Evolutionary conservation across 2,113 vertebrate species (phyloP).

Genomic region (Gymnorhina tibicen): DNA sequence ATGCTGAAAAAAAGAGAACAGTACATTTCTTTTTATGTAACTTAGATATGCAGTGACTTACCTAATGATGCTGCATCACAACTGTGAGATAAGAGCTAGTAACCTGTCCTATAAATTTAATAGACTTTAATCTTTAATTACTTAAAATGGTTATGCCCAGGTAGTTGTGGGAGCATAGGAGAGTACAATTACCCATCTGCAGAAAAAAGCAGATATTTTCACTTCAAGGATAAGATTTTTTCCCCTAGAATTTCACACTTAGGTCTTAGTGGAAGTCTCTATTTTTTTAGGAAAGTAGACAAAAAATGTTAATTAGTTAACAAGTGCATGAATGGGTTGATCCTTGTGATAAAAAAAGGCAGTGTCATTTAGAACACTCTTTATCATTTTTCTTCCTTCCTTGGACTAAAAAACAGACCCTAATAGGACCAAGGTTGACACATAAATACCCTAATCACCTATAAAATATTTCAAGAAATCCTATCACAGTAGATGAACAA

Average conservation of each 20-base stretch:
- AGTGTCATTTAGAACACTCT: neutral
- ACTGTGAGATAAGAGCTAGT: neutral
- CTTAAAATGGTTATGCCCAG: neutral
- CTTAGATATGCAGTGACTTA: neutral
- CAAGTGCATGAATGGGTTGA: neutral
- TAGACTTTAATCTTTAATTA: neutral
- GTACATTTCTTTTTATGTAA: neutral
- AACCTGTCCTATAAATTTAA: neutral
- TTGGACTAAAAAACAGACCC: neutral
- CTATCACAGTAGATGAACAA: neutral
- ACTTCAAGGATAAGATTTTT: neutral
- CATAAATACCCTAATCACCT: neutral
- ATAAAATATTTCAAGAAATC: neutral
- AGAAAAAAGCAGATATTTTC: neutral
- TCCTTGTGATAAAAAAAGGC: neutral
- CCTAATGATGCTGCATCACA: neutral
- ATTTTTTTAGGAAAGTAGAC: neutral
- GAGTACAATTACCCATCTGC: neutral
- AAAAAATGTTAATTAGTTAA: neutral
- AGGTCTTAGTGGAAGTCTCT: fast-evolving
- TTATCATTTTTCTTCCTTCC: neutral
- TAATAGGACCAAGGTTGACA: neutral
- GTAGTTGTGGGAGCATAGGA: neutral
- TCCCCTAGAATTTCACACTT: neutral
- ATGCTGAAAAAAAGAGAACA: neutral